A percentile compares a stretch with the other conserved stretches of the same genome.
phyloP scores from a whole-genome alignment of 2,113 vertebrate species.

The Ochotona curzoniae region DNA sequence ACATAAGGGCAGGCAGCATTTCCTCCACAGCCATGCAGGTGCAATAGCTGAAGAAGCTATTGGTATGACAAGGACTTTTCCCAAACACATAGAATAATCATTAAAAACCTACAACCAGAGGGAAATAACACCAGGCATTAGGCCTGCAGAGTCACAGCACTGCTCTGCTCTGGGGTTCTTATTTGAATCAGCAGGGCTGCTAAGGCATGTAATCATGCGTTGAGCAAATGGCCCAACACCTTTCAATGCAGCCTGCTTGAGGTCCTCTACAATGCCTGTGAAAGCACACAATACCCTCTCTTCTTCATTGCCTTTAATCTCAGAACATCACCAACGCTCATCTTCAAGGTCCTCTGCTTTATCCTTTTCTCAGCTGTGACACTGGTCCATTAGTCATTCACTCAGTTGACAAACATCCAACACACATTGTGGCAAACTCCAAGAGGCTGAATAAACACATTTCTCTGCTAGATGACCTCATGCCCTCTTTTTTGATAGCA shows the following conservation, averaged over 20 bases:
- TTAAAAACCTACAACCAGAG: constrained; percentile 19
- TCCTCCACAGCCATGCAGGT: background rate
- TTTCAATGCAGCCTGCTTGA: background rate
- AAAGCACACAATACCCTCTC: background rate
- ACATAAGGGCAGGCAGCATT: background rate
- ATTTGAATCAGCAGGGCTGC: background rate
- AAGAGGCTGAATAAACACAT: background rate
- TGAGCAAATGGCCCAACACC: background rate
- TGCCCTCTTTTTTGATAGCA: background rate
- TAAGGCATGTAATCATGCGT: background rate
- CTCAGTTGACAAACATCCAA: background rate
- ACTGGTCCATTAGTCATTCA: background rate
- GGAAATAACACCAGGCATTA: constrained; percentile 7
- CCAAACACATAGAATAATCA: constrained; percentile 5
- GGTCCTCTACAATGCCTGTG: background rate
- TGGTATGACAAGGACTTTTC: background rate
- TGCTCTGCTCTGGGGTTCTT: background rate
- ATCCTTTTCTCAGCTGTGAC: background rate
- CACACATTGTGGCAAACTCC: background rate
- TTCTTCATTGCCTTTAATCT: background rate
- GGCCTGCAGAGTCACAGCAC: background rate
- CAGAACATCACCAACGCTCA: background rate
- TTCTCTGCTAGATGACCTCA: background rate
- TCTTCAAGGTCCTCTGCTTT: background rate
- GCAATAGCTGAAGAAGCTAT: background rate